Evolutionary conservation across 2,888 invertebrate species (phyloP).

Genomic region (Philereme vetulata): DNA sequence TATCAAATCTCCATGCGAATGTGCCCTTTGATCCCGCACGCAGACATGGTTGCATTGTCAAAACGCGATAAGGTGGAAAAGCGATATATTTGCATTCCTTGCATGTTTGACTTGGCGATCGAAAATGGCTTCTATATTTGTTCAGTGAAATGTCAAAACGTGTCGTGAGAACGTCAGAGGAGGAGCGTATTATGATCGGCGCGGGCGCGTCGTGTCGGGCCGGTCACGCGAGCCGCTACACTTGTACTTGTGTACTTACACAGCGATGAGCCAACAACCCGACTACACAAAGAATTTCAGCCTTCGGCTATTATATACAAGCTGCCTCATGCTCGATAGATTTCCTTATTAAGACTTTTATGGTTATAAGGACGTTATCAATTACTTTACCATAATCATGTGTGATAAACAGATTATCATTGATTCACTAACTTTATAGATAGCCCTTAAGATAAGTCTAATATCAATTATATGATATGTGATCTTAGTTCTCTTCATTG

Average conservation of each 20-base stretch:
- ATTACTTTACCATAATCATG: slow-evolving; percentile 16
- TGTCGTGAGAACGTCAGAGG: slow-evolving; percentile 74
- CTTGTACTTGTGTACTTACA: slow-evolving; percentile 53
- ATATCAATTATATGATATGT: too few relatives aligned
- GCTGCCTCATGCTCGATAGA: slow-evolving; percentile 45
- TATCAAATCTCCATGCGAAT: slow-evolving; percentile 55
- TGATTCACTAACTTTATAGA: neutral
- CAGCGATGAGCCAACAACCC: slow-evolving; percentile 31
- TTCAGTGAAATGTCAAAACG: slow-evolving; percentile 80
- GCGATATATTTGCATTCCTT: slow-evolving; percentile 65
- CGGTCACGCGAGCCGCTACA: slow-evolving; percentile 71
- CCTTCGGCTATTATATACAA: slow-evolving; percentile 62
- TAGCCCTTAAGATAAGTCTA: too few relatives aligned
- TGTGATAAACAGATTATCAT: slow-evolving; percentile 5
- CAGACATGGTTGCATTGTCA: slow-evolving; percentile 50
- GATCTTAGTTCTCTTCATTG: too few relatives aligned
- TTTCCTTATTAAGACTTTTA: slow-evolving; percentile 27
- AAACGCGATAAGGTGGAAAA: slow-evolving; percentile 46
- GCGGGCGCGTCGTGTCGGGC: slow-evolving; percentile 64
- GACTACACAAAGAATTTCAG: slow-evolving; percentile 61
- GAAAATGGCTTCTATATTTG: slow-evolving; percentile 79
- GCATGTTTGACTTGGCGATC: slow-evolving; percentile 59
- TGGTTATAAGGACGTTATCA: slow-evolving; percentile 9
- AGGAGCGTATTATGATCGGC: slow-evolving; percentile 58
- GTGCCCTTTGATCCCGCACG: slow-evolving; percentile 51